Evolutionary conservation across 2,797 vertebrate genomes (phyloP).

Genomic region (Thalassophryne amazonica): DNA sequence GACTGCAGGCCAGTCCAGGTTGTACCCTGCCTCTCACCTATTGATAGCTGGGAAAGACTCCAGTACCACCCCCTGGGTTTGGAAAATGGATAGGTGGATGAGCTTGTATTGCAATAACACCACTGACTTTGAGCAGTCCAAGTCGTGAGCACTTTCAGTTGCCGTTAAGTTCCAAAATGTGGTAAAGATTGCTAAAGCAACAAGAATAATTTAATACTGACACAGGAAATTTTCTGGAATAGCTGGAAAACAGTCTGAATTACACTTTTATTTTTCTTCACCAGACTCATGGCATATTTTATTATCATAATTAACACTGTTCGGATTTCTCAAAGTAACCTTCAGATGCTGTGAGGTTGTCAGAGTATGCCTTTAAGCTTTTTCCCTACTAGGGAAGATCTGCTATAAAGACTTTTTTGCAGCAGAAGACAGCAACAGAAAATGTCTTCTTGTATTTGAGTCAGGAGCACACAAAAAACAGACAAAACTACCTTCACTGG

Average conservation of each 20-base stretch:
- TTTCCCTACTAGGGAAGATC: slow-evolving; percentile 19
- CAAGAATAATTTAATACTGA: slow-evolving; percentile 35
- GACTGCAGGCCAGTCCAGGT: too few relatives aligned
- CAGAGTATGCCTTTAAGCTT: slow-evolving; percentile 29
- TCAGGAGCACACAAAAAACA: slow-evolving; percentile 8
- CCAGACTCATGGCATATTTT: slow-evolving; percentile 24
- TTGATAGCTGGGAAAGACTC: too few relatives aligned
- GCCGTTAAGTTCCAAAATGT: slow-evolving; percentile 2
- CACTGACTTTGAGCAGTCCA: too few relatives aligned
- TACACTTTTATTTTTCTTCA: slow-evolving; percentile 15
- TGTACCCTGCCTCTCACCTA: too few relatives aligned
- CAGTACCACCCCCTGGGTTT: too few relatives aligned
- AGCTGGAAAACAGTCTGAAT: slow-evolving; percentile 39
- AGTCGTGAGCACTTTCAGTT: slow-evolving; percentile 9
- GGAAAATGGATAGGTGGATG: too few relatives aligned
- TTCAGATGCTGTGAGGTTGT: slow-evolving; percentile 21
- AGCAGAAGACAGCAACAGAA: slow-evolving; percentile 28
- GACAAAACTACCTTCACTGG: slow-evolving; percentile 12
- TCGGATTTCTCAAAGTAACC: slow-evolving; percentile 16
- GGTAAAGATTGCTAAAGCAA: slow-evolving; percentile 20
- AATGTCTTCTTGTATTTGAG: slow-evolving; percentile 31
- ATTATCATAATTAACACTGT: slow-evolving; percentile 36
- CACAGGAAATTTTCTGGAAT: slow-evolving; percentile 18
- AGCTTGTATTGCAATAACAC: too few relatives aligned
- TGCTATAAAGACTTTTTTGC: slow-evolving; percentile 32